Percentiles rank a stretch among this genome's conserved stretches.
Conservation (phyloP, 1,140 invertebrate species). For the Drosophila rufa region DNA sequence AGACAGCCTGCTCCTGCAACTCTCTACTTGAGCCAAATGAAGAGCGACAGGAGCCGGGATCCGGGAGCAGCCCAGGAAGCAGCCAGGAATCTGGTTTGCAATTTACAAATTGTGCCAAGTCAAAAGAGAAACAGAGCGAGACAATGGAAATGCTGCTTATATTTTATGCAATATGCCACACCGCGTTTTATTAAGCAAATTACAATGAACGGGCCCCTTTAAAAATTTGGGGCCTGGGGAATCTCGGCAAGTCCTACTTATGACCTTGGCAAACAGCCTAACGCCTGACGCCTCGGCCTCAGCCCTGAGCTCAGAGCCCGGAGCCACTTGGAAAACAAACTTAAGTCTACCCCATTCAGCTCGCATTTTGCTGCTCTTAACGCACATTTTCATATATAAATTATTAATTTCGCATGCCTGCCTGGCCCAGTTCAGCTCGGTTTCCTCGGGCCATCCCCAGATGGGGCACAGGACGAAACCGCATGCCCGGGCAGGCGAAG, state of each 20-base stretch:
- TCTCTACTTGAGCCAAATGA: conserved; percentile 42
- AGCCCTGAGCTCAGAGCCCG: conserved; percentile 44
- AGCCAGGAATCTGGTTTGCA: conserved; percentile 43
- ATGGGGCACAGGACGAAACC: conserved; percentile 30
- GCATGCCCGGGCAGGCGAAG: conserved; percentile 26
- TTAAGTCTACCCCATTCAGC: conserved; percentile 34
- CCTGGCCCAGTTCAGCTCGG: conserved; percentile 34
- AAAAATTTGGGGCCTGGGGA: conserved; percentile 25
- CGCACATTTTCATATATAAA: conserved; percentile 84
- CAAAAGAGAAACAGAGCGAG: conserved; percentile 25
- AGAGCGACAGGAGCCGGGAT: conserved; percentile 43
- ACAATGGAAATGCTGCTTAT: conserved; percentile 65
- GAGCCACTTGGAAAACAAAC: conserved; percentile 81
- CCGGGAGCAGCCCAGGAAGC: conserved; percentile 15
- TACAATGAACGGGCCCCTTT: conserved; percentile 59
- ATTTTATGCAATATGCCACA: conserved; percentile 81
- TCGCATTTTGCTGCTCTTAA: conserved; percentile 68
- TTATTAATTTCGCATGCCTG: conserved; percentile 80
- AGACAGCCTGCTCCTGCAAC: conserved; percentile 33
- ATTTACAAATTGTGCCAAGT: conserved; percentile 70
- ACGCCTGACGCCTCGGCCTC: conserved; percentile 58
- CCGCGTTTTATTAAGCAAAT: conserved; percentile 82
- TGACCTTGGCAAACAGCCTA: conserved; percentile 82
- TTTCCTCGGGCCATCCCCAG: conserved; percentile 1
- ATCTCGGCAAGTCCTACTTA: conserved; percentile 76